Evolutionary conservation across 1,140 invertebrate species (phyloP).

Genomic region (Brachystomella parvula): DNA sequence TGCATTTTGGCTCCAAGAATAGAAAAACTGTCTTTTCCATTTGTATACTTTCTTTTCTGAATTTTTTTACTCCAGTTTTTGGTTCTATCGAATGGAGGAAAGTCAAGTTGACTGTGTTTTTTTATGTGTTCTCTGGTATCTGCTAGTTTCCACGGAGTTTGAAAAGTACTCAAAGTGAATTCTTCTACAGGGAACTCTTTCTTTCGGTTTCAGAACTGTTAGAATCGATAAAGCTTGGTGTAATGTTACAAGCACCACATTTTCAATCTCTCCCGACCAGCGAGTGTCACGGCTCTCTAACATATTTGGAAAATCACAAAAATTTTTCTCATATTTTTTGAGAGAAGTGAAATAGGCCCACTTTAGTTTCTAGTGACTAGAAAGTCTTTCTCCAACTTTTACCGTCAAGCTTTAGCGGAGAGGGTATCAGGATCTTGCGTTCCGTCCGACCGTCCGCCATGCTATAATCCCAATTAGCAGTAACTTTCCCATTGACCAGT

Average conservation of each 20-base stretch:
- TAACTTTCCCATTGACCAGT: too few relatives aligned
- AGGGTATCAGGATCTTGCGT: too few relatives aligned
- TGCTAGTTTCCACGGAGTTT: neutral
- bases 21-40: neutral
- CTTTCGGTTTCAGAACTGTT: neutral
- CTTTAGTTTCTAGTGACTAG: neutral
- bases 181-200: neutral
- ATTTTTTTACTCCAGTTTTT: neutral
- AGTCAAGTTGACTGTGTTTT: too few relatives aligned
- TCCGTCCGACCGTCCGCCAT: too few relatives aligned
- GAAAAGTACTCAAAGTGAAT: slow-evolving; percentile 3
- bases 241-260: slow-evolving; percentile 30
- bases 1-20: neutral
- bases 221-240: slow-evolving; percentile 25
- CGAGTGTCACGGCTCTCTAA: slow-evolving; percentile 30
- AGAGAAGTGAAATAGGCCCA: neutral
- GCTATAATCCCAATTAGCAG: too few relatives aligned
- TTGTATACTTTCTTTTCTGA: neutral
- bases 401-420: too few relatives aligned
- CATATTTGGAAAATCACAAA: slow-evolving; percentile 29
- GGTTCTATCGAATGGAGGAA: neutral
- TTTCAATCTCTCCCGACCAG: slow-evolving; percentile 34
- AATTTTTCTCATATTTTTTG: slow-evolving; percentile 15
- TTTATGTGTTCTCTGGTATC: neutral
- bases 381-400: neutral